Evolutionary conservation across 2,113 vertebrate genomes (phyloP).

Genomic region (Dolichallabes microphthalmus): DNA sequence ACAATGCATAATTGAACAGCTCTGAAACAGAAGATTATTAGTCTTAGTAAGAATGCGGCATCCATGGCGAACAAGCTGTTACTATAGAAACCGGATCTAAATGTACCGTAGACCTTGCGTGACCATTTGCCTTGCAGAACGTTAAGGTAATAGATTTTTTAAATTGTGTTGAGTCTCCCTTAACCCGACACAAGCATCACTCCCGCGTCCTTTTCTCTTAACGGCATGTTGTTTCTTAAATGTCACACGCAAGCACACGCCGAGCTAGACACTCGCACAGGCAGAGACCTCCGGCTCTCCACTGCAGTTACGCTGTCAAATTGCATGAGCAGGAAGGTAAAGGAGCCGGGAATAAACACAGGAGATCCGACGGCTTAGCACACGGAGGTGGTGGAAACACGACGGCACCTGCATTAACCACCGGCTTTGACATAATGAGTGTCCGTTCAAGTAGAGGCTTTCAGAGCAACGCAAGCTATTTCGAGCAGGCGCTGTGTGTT

Average conservation of each 20-base stretch:
- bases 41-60: too few species aligned
- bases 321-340: conserved; percentile 53
- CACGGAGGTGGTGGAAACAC: conserved; percentile 28
- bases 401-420: conserved; percentile 49
- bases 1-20: not conserved
- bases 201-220: conserved; percentile 23
- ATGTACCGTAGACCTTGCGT: not conserved
- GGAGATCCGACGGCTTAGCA: conserved; percentile 47
- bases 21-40: not conserved
- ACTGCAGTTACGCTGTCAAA: conserved; percentile 64
- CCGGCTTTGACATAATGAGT: conserved; percentile 39
- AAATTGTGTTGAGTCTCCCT: not conserved
- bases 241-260: conserved; percentile 43
- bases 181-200: not conserved
- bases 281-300: conserved; percentile 49
- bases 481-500: conserved; percentile 4
- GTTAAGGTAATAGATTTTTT: too few species aligned
- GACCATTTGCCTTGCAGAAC: not conserved
- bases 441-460: conserved; percentile 45
- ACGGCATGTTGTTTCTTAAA: conserved; percentile 53
- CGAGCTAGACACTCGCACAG: conserved; percentile 23
- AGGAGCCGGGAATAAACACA: conserved; percentile 58
- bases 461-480: conserved; percentile 19
- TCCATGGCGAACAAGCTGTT: not conserved
- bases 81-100: not conserved